A percentile compares a stretch with the other conserved stretches of the same genome.
Conservation (phyloP, 2,113 vertebrate genomes). For the Paradoxurus hermaphroditus region DNA sequence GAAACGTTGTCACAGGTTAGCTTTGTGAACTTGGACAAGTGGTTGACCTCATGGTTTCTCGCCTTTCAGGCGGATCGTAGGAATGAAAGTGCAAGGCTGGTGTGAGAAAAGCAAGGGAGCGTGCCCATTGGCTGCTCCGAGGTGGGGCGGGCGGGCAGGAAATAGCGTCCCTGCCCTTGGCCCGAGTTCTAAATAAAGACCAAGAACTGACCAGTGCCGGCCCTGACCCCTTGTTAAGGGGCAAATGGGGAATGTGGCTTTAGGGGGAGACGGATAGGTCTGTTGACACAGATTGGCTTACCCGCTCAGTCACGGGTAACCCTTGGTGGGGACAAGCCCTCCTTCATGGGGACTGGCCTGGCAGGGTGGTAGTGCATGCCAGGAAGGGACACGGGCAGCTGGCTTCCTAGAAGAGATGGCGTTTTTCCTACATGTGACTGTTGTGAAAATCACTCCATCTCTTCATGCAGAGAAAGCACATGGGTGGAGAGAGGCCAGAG, state of each 20-base stretch:
- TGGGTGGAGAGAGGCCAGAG: neutral
- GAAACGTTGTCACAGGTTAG: neutral
- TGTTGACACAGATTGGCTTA: neutral
- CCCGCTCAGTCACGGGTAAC: neutral
- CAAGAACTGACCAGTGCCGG: neutral
- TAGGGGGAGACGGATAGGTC: no score
- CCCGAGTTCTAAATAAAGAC: neutral
- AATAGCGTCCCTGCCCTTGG: neutral
- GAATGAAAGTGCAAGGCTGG: neutral
- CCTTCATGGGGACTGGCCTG: neutral
- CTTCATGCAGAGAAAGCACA: neutral
- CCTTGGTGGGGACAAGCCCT: neutral
- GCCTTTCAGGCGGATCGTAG: neutral
- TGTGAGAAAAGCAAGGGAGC: neutral
- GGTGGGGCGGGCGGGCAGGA: neutral
- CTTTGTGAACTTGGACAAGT: neutral
- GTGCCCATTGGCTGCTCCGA: neutral
- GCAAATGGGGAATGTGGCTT: neutral
- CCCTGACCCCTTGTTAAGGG: neutral
- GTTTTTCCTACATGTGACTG: neutral
- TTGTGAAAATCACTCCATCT: neutral
- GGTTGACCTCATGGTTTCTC: neutral
- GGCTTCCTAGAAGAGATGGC: neutral
- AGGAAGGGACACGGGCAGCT: neutral
- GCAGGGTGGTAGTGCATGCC: neutral